Evolutionary conservation across 2,888 invertebrate genomes (phyloP).

Genomic region (Fissipunctia ypsillon): DNA sequence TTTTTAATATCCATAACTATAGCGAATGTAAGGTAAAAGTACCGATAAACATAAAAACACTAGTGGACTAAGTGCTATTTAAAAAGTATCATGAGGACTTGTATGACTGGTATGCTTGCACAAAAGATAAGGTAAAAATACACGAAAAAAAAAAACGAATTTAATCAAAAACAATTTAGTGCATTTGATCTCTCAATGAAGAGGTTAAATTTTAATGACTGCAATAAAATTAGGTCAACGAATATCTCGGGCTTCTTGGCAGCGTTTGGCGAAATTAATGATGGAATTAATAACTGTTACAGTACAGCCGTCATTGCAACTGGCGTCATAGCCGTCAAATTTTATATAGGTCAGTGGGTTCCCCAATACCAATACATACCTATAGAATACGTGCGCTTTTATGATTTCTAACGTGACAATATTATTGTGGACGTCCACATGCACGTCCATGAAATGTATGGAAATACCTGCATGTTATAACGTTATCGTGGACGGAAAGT

Average conservation of each 20-base stretch:
- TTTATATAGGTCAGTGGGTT: constrained; percentile 38
- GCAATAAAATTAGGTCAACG: constrained; percentile 46
- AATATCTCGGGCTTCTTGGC: constrained; percentile 53
- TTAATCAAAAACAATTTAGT: constrained; percentile 21
- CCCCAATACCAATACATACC: neutral
- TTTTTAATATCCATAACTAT: neutral
- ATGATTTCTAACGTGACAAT: too few species aligned
- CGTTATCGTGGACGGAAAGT: neutral
- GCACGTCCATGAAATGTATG: neutral
- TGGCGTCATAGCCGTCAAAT: constrained; percentile 41
- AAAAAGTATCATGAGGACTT: neutral
- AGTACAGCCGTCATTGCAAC: constrained; percentile 10
- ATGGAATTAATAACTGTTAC: constrained; percentile 50
- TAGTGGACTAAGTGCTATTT: neutral
- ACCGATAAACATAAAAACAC: neutral
- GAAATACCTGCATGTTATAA: neutral
- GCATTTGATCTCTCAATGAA: constrained; percentile 29
- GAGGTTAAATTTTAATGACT: constrained; percentile 39
- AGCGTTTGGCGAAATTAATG: constrained; percentile 56
- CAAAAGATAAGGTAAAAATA: too few species aligned
- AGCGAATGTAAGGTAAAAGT: too few species aligned
- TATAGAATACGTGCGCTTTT: neutral
- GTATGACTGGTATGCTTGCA: neutral
- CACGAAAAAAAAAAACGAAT: neutral
- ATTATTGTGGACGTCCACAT: neutral